Percentiles rank a stretch among this genome's conserved stretches.
These are phyloP conservation scores for Berghia stephanieae DNA, from an alignment of 1,140 invertebrate genomes.

Conservation along the genomic window DNA sequence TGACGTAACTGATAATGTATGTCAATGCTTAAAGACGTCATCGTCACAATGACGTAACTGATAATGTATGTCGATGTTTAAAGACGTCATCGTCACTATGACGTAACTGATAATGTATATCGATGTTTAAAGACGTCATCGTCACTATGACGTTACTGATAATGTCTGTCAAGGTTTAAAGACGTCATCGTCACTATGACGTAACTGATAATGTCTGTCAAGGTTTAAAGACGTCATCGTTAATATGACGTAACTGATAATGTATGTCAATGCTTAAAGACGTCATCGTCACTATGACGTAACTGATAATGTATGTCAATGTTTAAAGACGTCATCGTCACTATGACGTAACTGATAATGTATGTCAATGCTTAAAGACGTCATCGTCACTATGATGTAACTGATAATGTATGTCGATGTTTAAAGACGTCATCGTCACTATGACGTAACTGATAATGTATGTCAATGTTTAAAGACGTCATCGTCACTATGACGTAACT, in stretches of 20 bases:
- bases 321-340: too few relatives aligned
- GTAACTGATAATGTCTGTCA: constrained; percentile 46
- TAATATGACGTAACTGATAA: too few relatives aligned
- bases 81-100: background rate
- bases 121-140: too few relatives aligned
- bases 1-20: background rate
- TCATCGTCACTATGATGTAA: constrained; percentile 53
- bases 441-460: background rate
- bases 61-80: background rate
- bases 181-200: constrained; percentile 52
- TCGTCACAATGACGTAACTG: background rate
- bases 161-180: too few relatives aligned
- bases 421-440: background rate
- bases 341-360: too few relatives aligned
- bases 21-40: background rate
- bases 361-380: constrained; percentile 54
- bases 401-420: too few relatives aligned
- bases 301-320: background rate
- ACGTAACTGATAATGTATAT: background rate
- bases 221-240: background rate
- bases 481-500: background rate
- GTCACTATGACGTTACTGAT: too few relatives aligned
- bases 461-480: background rate
- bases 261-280: background rate
- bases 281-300: background rate